A percentile compares a stretch with the other conserved stretches of the same genome.
phyloP scores from a whole-genome alignment of 2,888 invertebrate genomes.

The Ophion slaviceki region DNA sequence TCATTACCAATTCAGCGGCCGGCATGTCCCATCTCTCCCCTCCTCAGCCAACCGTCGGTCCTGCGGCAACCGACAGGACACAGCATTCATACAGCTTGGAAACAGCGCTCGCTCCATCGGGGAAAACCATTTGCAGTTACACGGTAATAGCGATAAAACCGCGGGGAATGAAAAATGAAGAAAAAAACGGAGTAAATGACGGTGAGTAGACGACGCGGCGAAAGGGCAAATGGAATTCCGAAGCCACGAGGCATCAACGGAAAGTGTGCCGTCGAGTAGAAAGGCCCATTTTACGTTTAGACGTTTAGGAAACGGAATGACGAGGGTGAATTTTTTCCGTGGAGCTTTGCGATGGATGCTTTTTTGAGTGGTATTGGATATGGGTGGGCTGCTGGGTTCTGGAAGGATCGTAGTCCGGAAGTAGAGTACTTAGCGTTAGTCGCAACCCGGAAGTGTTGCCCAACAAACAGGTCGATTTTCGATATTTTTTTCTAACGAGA shows the following conservation, averaged over 20 bases:
- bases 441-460: too few species aligned
- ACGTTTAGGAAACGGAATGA: too few species aligned
- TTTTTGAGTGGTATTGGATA: too few species aligned
- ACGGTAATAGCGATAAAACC: constrained; percentile 33
- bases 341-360: too few species aligned
- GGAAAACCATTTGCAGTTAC: constrained; percentile 42
- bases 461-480: too few species aligned
- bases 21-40: constrained; percentile 31
- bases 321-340: too few species aligned
- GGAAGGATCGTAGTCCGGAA: too few species aligned
- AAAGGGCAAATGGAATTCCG: background rate
- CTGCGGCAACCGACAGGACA: background rate
- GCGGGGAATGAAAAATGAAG: constrained; percentile 1
- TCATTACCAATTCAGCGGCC: constrained; percentile 58
- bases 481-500: too few species aligned
- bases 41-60: background rate
- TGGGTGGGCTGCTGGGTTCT: too few species aligned
- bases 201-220: background rate
- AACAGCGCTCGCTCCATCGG: constrained; percentile 30
- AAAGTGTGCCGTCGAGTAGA: background rate
- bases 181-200: background rate
- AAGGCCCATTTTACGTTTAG: background rate
- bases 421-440: too few species aligned
- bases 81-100: background rate
- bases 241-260: background rate